Evolutionary conservation across 2,113 vertebrate species (phyloP).

Genomic region (Spea multiplicata): DNA sequence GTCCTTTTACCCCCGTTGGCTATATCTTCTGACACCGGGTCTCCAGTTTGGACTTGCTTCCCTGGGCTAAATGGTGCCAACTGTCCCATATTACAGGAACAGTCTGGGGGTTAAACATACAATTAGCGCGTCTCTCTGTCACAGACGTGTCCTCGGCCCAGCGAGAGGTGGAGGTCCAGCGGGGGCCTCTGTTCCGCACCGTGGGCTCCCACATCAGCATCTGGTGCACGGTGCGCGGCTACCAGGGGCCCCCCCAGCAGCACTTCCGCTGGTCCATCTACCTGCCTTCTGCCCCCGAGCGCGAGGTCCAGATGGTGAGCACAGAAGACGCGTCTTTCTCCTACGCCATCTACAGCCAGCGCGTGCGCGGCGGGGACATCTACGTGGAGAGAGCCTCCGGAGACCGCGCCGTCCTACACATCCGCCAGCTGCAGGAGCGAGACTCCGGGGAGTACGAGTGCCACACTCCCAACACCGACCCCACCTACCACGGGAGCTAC

Average conservation of each 20-base stretch:
- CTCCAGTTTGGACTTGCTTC: no score
- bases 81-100: no score
- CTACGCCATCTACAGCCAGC: slow-evolving; percentile 39
- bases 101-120: no score
- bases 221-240: slow-evolving; percentile 74
- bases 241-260: slow-evolving; percentile 52
- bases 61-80: no score
- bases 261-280: slow-evolving; percentile 68
- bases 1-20: no score
- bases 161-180: slow-evolving; percentile 62
- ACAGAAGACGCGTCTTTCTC: slow-evolving; percentile 49
- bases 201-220: slow-evolving; percentile 69
- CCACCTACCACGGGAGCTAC: slow-evolving; percentile 67
- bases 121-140: slow-evolving; percentile 14
- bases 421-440: slow-evolving; percentile 54
- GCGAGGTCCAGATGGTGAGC: slow-evolving; percentile 65
- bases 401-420: slow-evolving; percentile 64
- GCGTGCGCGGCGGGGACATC: slow-evolving; percentile 55
- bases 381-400: slow-evolving; percentile 54
- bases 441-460: slow-evolving; percentile 83
- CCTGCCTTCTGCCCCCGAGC: background rate
- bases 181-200: slow-evolving; percentile 75
- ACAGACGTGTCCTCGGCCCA: slow-evolving; percentile 59
- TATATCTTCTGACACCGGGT: no score
- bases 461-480: slow-evolving; percentile 62